Conservation (phyloP, 2,113 vertebrate species). For the Epinephelus moara region DNA sequence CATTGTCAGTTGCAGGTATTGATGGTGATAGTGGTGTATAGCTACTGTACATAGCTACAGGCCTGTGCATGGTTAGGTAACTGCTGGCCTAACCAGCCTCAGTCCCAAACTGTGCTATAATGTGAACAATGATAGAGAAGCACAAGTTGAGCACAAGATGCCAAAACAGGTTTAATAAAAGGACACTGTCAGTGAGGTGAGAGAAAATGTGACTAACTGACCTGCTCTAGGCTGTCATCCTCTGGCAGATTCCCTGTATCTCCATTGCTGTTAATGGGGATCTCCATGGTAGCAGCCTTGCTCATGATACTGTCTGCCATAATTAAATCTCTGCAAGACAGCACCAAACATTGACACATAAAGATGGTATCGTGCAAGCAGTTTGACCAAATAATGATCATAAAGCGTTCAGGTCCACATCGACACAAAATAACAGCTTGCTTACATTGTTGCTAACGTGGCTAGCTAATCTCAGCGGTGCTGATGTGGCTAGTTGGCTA, state of each 20-base stretch:
- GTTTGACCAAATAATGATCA: background rate
- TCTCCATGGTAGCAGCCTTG: constrained; percentile 98
- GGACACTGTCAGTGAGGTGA: background rate
- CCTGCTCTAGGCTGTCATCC: constrained; percentile 95
- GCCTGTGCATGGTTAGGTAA: constrained; percentile 59
- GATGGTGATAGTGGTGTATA: background rate
- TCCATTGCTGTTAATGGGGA: constrained; percentile 96
- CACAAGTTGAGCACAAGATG: background rate
- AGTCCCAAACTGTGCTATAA: background rate
- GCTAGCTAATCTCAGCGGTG: constrained; percentile 44
- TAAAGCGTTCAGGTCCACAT: background rate
- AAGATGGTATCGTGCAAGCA: background rate
- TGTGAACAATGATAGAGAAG: background rate
- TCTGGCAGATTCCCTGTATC: constrained; percentile 90
- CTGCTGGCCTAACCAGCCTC: constrained; percentile 36
- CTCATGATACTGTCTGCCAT: constrained; percentile 97
- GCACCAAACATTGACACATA: constrained; percentile 12
- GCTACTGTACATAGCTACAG: constrained; percentile 35
- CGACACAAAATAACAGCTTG: background rate
- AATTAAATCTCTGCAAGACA: constrained; percentile 68
- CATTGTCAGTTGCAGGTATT: background rate
- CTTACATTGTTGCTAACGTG: constrained; percentile 53
- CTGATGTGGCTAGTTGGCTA: constrained; percentile 57
- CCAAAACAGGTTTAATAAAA: background rate
- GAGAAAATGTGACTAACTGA: constrained; percentile 52